A percentile compares a stretch with the other conserved stretches of the same genome.
These are phyloP conservation scores for Agrilus planipennis DNA, from an alignment of 1,140 invertebrate species.

Conservation along the genomic window DNA sequence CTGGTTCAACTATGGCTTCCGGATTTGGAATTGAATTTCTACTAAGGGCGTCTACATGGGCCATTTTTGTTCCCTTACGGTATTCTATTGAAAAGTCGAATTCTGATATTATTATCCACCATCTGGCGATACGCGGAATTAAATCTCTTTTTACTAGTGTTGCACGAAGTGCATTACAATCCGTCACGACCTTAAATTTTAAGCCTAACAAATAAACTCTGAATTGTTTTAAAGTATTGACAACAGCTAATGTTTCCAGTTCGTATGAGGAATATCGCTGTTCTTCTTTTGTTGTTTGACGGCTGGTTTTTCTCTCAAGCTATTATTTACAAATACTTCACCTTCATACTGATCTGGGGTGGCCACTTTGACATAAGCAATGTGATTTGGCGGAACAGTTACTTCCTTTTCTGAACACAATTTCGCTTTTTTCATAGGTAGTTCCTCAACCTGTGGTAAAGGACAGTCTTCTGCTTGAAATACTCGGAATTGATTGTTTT, in stretches of 20 bases:
- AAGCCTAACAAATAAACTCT: not conserved
- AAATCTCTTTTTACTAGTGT: slow-evolving; percentile 26
- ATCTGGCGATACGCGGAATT: slow-evolving; percentile 17
- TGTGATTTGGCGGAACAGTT: too few relatives aligned
- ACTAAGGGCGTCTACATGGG: slow-evolving; percentile 19
- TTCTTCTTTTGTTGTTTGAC: too few relatives aligned
- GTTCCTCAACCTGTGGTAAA: too few relatives aligned
- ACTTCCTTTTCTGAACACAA: too few relatives aligned
- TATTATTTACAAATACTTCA: too few relatives aligned
- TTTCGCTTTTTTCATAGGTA: too few relatives aligned
- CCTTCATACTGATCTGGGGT: too few relatives aligned
- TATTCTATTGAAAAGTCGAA: slow-evolving; percentile 22
- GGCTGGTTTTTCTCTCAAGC: too few relatives aligned
- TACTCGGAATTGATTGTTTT: too few relatives aligned
- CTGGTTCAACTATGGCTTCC: slow-evolving; percentile 7
- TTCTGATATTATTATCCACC: slow-evolving; percentile 19
- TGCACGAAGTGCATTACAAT: slow-evolving; percentile 17
- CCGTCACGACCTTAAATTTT: slow-evolving; percentile 2
- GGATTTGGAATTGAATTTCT: slow-evolving; percentile 11
- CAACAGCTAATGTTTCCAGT: not conserved
- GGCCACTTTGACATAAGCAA: too few relatives aligned
- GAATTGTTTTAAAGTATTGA: not conserved
- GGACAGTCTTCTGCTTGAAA: too few relatives aligned
- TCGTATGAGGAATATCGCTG: too few relatives aligned
- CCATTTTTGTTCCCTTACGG: slow-evolving; percentile 15